A percentile compares a stretch with the other conserved stretches of the same genome.
These are phyloP conservation scores for Paracentrotus lividus DNA, from an alignment of 53 echinoderm and acorn worm genomes.

Conservation along the genomic window DNA sequence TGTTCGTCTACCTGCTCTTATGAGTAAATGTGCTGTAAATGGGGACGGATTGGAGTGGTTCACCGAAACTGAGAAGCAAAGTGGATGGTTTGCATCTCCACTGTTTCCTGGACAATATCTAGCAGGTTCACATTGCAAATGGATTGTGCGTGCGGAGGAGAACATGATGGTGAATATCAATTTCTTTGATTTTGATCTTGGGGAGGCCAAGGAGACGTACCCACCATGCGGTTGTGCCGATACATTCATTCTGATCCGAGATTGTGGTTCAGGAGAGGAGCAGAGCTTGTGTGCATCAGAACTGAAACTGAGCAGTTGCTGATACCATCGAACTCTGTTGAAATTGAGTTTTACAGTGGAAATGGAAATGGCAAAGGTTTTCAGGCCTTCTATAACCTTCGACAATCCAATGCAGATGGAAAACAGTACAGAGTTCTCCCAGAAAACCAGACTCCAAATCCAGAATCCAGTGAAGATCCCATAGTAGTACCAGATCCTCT, in stretches of 20 bases:
- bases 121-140: conserved; percentile 46
- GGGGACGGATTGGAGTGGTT: conserved; percentile 51
- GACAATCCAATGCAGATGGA: background rate
- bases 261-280: conserved; percentile 34
- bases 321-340: background rate
- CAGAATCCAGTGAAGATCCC: background rate
- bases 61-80: background rate
- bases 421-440: background rate
- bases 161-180: background rate
- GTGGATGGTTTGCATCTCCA: conserved; percentile 60
- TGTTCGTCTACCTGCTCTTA: conserved; percentile 30
- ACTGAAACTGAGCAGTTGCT: background rate
- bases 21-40: conserved; percentile 51
- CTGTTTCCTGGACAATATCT: conserved; percentile 31
- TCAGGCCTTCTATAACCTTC: conserved; percentile 42
- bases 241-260: conserved; percentile 18
- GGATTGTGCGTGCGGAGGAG: conserved; percentile 44
- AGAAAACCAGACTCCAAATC: background rate
- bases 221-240: conserved; percentile 2
- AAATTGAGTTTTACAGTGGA: conserved; percentile 49
- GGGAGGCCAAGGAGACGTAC: background rate
- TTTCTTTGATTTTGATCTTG: conserved; percentile 52
- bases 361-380: conserved; percentile 16
- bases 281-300: background rate
- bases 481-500: background rate